These are phyloP conservation scores for Ypsolopha scabrella DNA, from an alignment of 2,888 invertebrate genomes.

Conservation along the genomic window DNA sequence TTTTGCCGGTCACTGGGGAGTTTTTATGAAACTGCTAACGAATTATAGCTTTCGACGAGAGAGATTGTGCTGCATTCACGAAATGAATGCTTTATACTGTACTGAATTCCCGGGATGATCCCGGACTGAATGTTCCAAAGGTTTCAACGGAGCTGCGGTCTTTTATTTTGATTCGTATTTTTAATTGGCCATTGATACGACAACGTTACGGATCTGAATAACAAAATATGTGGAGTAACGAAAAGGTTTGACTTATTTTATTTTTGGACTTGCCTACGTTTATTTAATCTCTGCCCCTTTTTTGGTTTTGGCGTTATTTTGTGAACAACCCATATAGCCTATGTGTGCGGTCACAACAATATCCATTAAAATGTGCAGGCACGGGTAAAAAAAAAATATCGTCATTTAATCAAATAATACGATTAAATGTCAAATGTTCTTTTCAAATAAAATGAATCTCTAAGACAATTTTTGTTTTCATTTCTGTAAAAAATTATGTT, in stretches of 20 bases:
- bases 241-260: neutral
- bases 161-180: neutral
- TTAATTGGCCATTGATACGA: neutral
- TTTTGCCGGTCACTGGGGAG: conserved; percentile 18
- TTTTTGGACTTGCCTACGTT: too few relatives aligned
- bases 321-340: too few relatives aligned
- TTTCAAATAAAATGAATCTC: too few relatives aligned
- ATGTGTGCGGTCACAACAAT: too few relatives aligned
- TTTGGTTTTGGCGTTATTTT: too few relatives aligned
- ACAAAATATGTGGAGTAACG: conserved; percentile 7
- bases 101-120: neutral
- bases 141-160: neutral
- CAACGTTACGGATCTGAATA: conserved; percentile 11
- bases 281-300: too few relatives aligned
- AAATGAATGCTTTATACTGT: neutral
- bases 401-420: too few relatives aligned
- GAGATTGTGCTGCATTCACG: conserved; percentile 24
- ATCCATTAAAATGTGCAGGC: too few relatives aligned
- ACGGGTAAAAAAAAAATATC: too few relatives aligned
- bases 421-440: too few relatives aligned
- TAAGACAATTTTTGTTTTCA: too few relatives aligned
- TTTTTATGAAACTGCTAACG: conserved; percentile 32
- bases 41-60: conserved; percentile 29
- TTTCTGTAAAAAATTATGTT: too few relatives aligned
- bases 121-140: neutral